phyloP scores from a whole-genome alignment of 2,888 invertebrate genomes.

The Conistra vaccinii region DNA sequence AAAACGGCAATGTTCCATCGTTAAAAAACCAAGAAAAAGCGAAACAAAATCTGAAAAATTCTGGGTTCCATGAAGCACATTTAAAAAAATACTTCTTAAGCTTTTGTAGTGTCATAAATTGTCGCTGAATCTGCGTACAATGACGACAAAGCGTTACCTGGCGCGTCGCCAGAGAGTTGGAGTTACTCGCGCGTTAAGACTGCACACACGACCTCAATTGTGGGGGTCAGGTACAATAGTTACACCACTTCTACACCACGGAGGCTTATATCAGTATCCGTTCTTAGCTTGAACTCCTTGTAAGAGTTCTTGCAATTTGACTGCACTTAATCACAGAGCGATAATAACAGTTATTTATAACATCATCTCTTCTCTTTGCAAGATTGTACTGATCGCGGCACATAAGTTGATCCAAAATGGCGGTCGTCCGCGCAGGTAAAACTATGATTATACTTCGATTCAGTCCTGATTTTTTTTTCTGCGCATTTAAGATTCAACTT shows the following conservation, averaged over 20 bases:
- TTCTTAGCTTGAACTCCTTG: neutral
- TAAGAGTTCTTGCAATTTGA: neutral
- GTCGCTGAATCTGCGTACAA: slow-evolving; percentile 47
- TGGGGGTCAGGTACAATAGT: slow-evolving; percentile 38
- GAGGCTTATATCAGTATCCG: slow-evolving; percentile 6
- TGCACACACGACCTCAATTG: slow-evolving; percentile 44
- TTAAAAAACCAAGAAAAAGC: neutral
- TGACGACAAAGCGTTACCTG: slow-evolving; percentile 50
- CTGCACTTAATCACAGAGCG: neutral
- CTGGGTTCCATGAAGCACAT: slow-evolving; percentile 7
- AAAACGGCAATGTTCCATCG: neutral
- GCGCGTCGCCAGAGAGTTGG: slow-evolving; percentile 50
- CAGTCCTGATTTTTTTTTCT: too few species aligned
- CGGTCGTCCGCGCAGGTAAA: too few species aligned
- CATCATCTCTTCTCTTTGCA: neutral
- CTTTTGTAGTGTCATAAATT: slow-evolving; percentile 54
- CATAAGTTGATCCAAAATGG: too few species aligned
- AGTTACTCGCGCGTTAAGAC: slow-evolving; percentile 51
- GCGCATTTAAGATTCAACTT: too few species aligned
- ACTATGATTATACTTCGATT: too few species aligned
- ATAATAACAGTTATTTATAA: too few species aligned
- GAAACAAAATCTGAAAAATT: slow-evolving; percentile 25
- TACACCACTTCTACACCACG: slow-evolving; percentile 7
- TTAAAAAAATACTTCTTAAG: slow-evolving; percentile 46
- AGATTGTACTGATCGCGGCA: too few species aligned